These are phyloP conservation scores for Drosophila elegans DNA, from an alignment of 1,140 invertebrate genomes.

Conservation along the genomic window DNA sequence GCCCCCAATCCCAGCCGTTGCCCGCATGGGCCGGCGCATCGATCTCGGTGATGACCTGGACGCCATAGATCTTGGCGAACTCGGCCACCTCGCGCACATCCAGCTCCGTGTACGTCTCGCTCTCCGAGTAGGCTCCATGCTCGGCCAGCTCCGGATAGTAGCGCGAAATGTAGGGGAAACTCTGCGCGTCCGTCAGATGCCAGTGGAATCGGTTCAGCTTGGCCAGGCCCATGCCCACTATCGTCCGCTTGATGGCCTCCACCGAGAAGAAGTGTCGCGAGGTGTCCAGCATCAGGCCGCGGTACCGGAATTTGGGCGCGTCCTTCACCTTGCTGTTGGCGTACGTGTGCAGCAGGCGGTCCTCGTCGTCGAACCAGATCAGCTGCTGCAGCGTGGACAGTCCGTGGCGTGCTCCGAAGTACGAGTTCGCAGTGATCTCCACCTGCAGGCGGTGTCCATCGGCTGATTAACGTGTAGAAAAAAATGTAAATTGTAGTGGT, in stretches of 20 bases:
- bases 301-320: slow-evolving; percentile 87
- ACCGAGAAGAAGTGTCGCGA: slow-evolving; percentile 91
- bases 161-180: slow-evolving; percentile 90
- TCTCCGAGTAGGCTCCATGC: slow-evolving; percentile 90
- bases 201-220: slow-evolving; percentile 95
- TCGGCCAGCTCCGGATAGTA: slow-evolving; percentile 89
- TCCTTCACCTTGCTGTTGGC: slow-evolving; percentile 87
- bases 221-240: slow-evolving; percentile 91
- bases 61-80: slow-evolving; percentile 89
- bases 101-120: slow-evolving; percentile 88
- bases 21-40: slow-evolving; percentile 93
- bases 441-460: slow-evolving; percentile 86
- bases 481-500: neutral
- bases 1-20: slow-evolving; percentile 92
- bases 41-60: slow-evolving; percentile 89
- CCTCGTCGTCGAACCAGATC: slow-evolving; percentile 90
- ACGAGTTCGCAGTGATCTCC: slow-evolving; percentile 89
- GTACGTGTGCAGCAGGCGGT: slow-evolving; percentile 87
- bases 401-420: slow-evolving; percentile 91
- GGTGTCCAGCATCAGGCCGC: slow-evolving; percentile 92
- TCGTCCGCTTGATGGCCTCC: slow-evolving; percentile 88
- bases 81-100: slow-evolving; percentile 89
- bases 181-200: slow-evolving; percentile 94
- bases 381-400: slow-evolving; percentile 92
- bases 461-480: slow-evolving; percentile 38